These are phyloP conservation scores for Pagrus major DNA, from an alignment of 2,113 vertebrate species.

Conservation along the genomic window DNA sequence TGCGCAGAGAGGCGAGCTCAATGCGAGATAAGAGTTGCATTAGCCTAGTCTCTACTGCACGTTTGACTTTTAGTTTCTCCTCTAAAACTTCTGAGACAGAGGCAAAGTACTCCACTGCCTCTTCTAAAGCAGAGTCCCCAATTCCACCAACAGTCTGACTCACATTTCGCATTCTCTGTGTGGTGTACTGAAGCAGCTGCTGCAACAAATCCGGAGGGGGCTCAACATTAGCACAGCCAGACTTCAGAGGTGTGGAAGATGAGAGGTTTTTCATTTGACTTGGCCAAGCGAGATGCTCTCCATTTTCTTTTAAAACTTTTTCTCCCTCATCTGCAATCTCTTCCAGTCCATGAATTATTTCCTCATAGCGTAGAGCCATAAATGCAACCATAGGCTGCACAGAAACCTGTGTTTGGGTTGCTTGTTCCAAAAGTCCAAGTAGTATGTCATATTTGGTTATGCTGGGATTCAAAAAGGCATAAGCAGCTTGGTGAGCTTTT, in stretches of 20 bases:
- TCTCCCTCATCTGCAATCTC: slow-evolving; percentile 91
- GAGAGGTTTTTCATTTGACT: slow-evolving; percentile 76
- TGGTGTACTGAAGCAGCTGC: slow-evolving; percentile 93
- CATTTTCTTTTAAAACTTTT: slow-evolving; percentile 87
- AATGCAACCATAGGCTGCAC: slow-evolving; percentile 93
- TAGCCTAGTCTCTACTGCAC: slow-evolving; percentile 84
- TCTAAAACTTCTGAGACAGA: slow-evolving; percentile 87
- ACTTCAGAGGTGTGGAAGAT: slow-evolving; percentile 60
- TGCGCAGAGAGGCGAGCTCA: slow-evolving; percentile 85
- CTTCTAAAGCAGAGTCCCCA: slow-evolving; percentile 86
- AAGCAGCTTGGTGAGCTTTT: slow-evolving; percentile 91
- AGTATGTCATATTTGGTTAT: slow-evolving; percentile 92
- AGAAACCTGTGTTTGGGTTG: slow-evolving; percentile 89
- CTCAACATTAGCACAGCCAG: slow-evolving; percentile 68
- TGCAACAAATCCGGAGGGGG: slow-evolving; percentile 91
- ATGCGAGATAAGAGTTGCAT: slow-evolving; percentile 84
- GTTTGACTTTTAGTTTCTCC: slow-evolving; percentile 88
- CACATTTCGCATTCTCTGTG: slow-evolving; percentile 89
- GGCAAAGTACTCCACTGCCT: slow-evolving; percentile 87
- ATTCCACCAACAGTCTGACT: slow-evolving; percentile 84
- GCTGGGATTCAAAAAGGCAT: slow-evolving; percentile 91
- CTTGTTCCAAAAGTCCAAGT: slow-evolving; percentile 86
- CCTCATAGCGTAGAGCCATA: slow-evolving; percentile 88
- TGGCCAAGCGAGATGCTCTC: slow-evolving; percentile 90
- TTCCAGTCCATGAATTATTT: slow-evolving; percentile 88